These are phyloP conservation scores for Microtus ochrogaster DNA, from an alignment of 2,113 vertebrate species.

Conservation along the genomic window DNA sequence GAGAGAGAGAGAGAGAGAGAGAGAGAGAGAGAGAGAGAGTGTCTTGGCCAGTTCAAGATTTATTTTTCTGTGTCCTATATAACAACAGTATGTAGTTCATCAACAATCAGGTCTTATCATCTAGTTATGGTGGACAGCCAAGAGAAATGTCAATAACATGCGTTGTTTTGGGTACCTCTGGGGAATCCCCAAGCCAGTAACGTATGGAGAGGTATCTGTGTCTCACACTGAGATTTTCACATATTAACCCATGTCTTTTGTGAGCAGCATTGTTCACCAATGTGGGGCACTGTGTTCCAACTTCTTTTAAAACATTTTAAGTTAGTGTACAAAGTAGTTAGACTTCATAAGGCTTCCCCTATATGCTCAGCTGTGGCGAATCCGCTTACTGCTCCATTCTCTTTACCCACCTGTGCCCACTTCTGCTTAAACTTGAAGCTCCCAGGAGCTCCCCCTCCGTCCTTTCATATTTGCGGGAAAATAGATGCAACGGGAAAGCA, in stretches of 20 bases:
- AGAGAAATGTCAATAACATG: not conserved
- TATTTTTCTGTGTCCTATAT: not conserved
- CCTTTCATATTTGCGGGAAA: not conserved
- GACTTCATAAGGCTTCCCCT: not conserved
- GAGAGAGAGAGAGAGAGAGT: too few species aligned
- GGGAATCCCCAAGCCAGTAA: not conserved
- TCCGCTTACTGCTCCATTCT: not conserved
- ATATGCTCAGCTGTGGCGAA: not conserved
- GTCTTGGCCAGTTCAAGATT: not conserved
- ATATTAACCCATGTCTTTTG: not conserved
- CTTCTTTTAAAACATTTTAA: not conserved
- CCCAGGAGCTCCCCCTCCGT: not conserved
- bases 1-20: too few species aligned
- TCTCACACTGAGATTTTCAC: not conserved
- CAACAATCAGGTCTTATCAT: too few species aligned
- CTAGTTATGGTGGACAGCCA: not conserved
- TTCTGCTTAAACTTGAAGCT: not conserved
- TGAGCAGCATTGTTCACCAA: not conserved
- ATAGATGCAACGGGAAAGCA: not conserved
- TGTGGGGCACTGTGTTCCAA: not conserved
- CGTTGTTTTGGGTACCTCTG: not conserved
- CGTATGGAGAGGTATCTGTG: too few species aligned
- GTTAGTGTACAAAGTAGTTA: not conserved
- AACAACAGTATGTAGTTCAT: not conserved
- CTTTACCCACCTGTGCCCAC: not conserved